Evolutionary conservation across 2,797 vertebrate species (phyloP), one percentile per base, ranked within the genome.

Genomic region (Schizothorax lantsangensis): DNA sequence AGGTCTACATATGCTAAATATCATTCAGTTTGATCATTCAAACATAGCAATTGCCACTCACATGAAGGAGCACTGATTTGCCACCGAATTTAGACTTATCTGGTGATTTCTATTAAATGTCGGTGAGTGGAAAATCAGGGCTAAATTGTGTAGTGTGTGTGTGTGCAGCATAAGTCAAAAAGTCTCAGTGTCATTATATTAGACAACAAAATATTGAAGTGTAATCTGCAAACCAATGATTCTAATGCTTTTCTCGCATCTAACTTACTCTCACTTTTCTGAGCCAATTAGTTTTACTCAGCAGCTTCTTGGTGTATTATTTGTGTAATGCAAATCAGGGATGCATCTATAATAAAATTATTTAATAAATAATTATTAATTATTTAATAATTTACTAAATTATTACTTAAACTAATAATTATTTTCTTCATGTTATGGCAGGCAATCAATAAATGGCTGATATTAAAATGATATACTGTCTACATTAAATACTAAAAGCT

Each of bases 1-100:
- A 23, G 68, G 38, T 71, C 36, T 54, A 23, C 5, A 38, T 54
- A 57, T 57, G 26, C 49, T 36, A 33, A 57, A 57, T 36, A 52
- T 77, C 5, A 40, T 40, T 40, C 38, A 4, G 52, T 59, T 79
- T 79, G 77, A 78, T 59, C 77, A 59, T 59, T 79, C 21, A 54
- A 59, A 38, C 52, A 36, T 10, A 45, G 30, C 1, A 10, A 78
- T 36, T 49, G n/a, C 36, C 47, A 36, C 75, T 57, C 30, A 59
- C 33, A 78, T 23, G 19, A 78, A 57, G 2, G 26, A 77, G 49
- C 52, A 57, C 33, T 23, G 11, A 40, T 36, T 78, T 38, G 3
- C 33, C 19, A 15, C 33, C 17, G 5, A 21, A 19, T 78, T 38
- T 78, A 3, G 12, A 43, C 6, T 26, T 73, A 36, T 21, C 47